These are phyloP conservation scores for Pogona vitticeps DNA, from an alignment of 2,113 vertebrate species.

Conservation along the genomic window DNA sequence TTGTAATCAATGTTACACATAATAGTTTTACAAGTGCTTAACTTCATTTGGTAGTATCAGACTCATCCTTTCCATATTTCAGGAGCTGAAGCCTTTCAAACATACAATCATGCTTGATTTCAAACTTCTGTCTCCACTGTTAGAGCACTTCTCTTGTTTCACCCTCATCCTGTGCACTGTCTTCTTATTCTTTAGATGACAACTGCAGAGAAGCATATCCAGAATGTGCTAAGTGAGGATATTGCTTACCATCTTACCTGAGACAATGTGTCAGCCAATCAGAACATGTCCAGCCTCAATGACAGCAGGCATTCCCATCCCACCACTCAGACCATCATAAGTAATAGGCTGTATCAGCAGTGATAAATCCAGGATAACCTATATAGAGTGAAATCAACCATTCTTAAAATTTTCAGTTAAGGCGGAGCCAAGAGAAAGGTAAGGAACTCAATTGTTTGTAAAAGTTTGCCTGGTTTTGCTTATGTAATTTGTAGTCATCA, in stretches of 20 bases:
- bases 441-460: too few relatives aligned
- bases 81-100: neutral
- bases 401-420: neutral
- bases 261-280: too few relatives aligned
- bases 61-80: neutral
- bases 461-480: too few relatives aligned
- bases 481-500: too few relatives aligned
- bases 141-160: neutral
- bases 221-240: neutral
- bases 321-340: neutral
- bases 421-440: too few relatives aligned
- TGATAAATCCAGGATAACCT: neutral
- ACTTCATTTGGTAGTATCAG: neutral
- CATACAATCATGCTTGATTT: neutral
- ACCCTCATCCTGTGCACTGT: neutral
- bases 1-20: neutral
- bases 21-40: neutral
- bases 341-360: neutral
- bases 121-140: neutral
- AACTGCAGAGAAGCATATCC: neutral
- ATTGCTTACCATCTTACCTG: too few relatives aligned
- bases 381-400: neutral
- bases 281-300: neutral
- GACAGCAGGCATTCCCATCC: neutral
- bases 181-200: neutral